Conservation (phyloP, 2,797 vertebrate genomes). For the Varecia variegata region DNA sequence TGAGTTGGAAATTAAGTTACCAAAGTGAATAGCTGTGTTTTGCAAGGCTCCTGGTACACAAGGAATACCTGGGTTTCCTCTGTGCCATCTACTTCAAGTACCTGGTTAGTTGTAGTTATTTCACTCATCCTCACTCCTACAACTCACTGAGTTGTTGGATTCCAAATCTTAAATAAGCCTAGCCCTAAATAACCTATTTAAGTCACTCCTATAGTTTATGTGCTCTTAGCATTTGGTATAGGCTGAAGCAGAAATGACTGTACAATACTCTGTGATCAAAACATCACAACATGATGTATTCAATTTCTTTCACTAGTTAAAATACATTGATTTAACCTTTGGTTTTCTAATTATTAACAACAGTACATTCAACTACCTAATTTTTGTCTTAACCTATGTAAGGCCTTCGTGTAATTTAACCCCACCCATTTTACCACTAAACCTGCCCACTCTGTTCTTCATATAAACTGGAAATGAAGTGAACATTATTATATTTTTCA, state of each 20-base stretch:
- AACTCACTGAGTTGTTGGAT: neutral
- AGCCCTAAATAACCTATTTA: neutral
- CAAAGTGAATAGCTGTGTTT: neutral
- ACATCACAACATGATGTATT: neutral
- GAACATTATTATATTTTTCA: neutral
- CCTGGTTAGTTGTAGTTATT: neutral
- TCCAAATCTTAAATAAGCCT: neutral
- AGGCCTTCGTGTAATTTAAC: neutral
- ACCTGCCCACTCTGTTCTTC: neutral
- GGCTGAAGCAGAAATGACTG: neutral
- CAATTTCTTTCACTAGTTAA: neutral
- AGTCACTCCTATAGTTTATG: neutral
- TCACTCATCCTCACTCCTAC: neutral
- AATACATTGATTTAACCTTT: neutral
- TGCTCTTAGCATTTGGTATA: neutral
- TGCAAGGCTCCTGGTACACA: fast-evolving
- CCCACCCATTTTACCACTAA: neutral
- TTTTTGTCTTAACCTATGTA: neutral
- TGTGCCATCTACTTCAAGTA: fast-evolving
- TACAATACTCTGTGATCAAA: neutral
- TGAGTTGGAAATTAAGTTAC: neutral
- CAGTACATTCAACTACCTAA: neutral
- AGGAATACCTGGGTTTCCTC: neutral
- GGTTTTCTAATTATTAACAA: neutral
- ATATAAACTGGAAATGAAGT: conserved; percentile 14